A percentile compares a stretch with the other conserved stretches of the same genome.
These are phyloP conservation scores for Euphydryas editha DNA, from an alignment of 2,888 invertebrate genomes.

Conservation along the genomic window DNA sequence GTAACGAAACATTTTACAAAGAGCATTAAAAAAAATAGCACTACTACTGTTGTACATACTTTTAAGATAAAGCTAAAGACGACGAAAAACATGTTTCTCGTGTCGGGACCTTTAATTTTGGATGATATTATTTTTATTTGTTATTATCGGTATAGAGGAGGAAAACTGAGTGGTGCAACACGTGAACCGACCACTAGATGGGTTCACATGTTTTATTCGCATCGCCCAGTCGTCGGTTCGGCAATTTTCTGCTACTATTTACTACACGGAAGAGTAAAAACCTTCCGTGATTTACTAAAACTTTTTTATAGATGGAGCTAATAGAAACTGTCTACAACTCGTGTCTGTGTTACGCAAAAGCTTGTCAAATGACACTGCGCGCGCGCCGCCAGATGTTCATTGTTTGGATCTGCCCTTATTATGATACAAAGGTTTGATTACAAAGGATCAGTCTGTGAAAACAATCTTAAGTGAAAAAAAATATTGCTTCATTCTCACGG, in stretches of 20 bases:
- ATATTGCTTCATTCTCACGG: slow-evolving; percentile 17
- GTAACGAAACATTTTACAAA: not conserved
- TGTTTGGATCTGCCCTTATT: slow-evolving; percentile 59
- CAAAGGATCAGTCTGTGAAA: slow-evolving; percentile 36
- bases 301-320: not conserved
- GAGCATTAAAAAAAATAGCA: not conserved
- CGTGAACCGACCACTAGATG: too few relatives aligned
- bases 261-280: too few relatives aligned
- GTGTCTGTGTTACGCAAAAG: slow-evolving; percentile 38
- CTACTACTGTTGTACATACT: not conserved
- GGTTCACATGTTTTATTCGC: too few relatives aligned
- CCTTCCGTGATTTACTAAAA: too few relatives aligned
- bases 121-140: too few relatives aligned
- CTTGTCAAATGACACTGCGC: slow-evolving; percentile 33
- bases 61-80: not conserved
- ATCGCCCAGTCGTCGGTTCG: too few relatives aligned
- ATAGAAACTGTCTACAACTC: slow-evolving; percentile 20
- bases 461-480: slow-evolving; percentile 24
- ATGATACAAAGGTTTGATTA: slow-evolving; percentile 39
- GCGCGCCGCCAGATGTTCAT: slow-evolving; percentile 58
- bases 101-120: too few relatives aligned
- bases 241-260: too few relatives aligned
- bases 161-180: too few relatives aligned
- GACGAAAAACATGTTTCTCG: not conserved
- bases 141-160: too few relatives aligned